phyloP scores from a whole-genome alignment of 2,113 vertebrate species.

The Trochalopteron elliotii region DNA sequence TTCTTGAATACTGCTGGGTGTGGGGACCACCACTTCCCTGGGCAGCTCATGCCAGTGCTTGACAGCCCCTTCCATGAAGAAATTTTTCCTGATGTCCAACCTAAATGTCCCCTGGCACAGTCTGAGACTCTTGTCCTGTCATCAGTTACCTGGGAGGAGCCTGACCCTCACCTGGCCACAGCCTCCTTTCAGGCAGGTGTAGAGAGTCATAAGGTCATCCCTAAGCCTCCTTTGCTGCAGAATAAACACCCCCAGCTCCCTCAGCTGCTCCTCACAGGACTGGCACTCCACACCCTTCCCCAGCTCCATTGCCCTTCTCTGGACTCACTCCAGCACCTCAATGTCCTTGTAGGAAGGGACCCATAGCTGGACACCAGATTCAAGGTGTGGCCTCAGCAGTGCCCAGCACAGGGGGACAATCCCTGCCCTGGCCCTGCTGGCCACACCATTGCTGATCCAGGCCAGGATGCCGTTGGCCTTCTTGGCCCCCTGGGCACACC shows the following conservation, averaged over 20 bases:
- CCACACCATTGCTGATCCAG: not conserved
- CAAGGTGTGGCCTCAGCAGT: not conserved
- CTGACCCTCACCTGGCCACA: accelerated
- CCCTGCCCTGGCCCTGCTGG: not conserved
- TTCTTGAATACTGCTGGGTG: not conserved
- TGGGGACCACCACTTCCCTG: too few species aligned
- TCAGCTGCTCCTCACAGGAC: not conserved
- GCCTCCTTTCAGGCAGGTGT: accelerated
- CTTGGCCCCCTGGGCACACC: not conserved
- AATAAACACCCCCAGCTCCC: not conserved
- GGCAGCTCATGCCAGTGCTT: not conserved
- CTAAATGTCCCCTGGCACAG: not conserved
- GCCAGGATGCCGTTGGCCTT: not conserved
- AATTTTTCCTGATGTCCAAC: not conserved
- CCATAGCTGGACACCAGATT: not conserved
- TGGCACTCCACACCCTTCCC: not conserved
- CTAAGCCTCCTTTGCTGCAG: not conserved
- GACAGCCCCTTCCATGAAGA: not conserved
- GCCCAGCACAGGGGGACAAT: not conserved
- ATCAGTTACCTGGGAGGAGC: too few species aligned
- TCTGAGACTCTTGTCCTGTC: not conserved
- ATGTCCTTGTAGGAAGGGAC: accelerated
- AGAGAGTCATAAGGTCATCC: accelerated
- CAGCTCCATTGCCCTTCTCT: not conserved
- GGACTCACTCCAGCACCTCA: not conserved